Conservation (phyloP, 2,888 invertebrate species). For the Sympetrum striolatum region DNA sequence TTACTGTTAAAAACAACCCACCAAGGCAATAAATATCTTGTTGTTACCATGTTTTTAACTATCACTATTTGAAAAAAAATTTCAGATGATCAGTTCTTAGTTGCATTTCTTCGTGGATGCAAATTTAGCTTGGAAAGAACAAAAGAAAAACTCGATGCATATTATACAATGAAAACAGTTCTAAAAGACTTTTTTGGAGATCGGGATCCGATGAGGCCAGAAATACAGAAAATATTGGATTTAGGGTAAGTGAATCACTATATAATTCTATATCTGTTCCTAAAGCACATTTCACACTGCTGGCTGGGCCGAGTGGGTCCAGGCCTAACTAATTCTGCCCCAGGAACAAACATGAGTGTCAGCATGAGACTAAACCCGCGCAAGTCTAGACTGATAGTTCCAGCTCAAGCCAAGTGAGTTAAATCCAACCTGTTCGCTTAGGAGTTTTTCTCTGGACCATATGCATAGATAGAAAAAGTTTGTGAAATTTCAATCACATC, state of each 20-base stretch:
- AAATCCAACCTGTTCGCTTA: too few relatives aligned
- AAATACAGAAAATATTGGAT: conserved; percentile 61
- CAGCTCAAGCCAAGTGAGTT: too few relatives aligned
- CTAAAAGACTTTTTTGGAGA: conserved; percentile 59
- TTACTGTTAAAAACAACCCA: conserved; percentile 60
- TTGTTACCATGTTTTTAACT: conserved; percentile 67
- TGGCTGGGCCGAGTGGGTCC: too few relatives aligned
- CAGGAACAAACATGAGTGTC: too few relatives aligned
- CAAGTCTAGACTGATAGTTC: too few relatives aligned
- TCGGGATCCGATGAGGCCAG: conserved; percentile 61
- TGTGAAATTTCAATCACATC: too few relatives aligned
- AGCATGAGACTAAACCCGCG: too few relatives aligned
- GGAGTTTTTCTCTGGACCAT: too few relatives aligned
- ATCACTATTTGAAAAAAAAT: conserved; percentile 58
- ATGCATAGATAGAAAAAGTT: too few relatives aligned
- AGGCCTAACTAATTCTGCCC: too few relatives aligned
- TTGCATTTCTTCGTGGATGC: conserved; percentile 69
- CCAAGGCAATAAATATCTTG: conserved; percentile 67
- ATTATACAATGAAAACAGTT: conserved; percentile 64
- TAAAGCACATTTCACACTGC: too few relatives aligned
- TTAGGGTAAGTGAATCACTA: conserved; percentile 59
- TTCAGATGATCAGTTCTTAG: conserved; percentile 67
- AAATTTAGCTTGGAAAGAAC: conserved; percentile 70
- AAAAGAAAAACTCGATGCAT: conserved; percentile 70
- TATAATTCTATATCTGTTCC: neutral